Evolutionary conservation across 2,888 invertebrate genomes (phyloP).

Genomic region (Machimus rusticus): DNA sequence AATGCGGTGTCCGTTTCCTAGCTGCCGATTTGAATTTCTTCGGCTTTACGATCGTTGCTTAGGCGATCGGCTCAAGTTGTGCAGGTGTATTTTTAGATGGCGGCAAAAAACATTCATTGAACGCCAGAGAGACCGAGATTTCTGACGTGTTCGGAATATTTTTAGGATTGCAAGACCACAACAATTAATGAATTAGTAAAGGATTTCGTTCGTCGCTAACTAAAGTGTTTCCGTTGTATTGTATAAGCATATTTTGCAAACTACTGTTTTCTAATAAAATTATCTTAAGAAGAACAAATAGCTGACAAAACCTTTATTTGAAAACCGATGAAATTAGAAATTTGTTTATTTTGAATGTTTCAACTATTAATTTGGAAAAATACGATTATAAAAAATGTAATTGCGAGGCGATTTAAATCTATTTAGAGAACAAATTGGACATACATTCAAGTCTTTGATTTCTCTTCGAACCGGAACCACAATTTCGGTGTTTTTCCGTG

Average conservation of each 20-base stretch:
- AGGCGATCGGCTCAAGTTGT: neutral
- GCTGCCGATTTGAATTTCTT: neutral
- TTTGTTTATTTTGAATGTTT: neutral
- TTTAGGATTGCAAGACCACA: neutral
- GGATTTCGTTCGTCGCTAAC: neutral
- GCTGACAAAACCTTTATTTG: neutral
- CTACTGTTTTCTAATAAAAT: neutral
- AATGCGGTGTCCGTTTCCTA: neutral
- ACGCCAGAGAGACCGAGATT: slow-evolving; percentile 6
- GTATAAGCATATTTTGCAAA: neutral
- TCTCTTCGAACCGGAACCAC: slow-evolving; percentile 70
- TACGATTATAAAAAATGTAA: neutral
- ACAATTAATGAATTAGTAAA: neutral
- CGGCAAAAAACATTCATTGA: slow-evolving; percentile 10
- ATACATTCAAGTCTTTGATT: slow-evolving; percentile 65
- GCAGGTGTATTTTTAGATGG: slow-evolving; percentile 35
- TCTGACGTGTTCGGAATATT: slow-evolving; percentile 30
- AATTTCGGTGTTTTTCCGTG: slow-evolving; percentile 63
- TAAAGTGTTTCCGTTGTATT: neutral
- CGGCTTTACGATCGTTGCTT: neutral
- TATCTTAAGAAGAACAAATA: neutral
- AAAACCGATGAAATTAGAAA: neutral
- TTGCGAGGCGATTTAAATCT: neutral
- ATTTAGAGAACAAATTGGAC: slow-evolving; percentile 39
- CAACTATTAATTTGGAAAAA: neutral